Conservation (phyloP, 2,113 vertebrate genomes). For the Melanerpes aurifrons region DNA sequence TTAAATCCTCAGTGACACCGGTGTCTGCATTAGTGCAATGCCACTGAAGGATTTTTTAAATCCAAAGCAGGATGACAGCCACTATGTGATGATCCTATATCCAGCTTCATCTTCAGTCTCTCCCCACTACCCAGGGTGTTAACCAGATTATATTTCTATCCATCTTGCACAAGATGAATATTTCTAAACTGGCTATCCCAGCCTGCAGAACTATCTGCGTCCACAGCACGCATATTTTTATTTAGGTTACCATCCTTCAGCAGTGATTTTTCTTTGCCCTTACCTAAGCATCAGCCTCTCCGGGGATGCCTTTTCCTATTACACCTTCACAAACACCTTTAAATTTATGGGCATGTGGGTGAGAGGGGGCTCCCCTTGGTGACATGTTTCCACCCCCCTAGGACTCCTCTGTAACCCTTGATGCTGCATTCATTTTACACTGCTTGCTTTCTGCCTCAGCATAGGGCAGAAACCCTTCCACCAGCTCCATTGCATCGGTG, state of each 20-base stretch:
- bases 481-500: not conserved
- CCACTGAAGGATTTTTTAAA: constrained; percentile 21
- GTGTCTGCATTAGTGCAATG: constrained; percentile 1
- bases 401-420: not conserved
- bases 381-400: not conserved
- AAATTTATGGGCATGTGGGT: not conserved
- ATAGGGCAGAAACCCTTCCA: not conserved
- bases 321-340: constrained; percentile 13
- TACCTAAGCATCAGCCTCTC: constrained; percentile 34
- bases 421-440: not conserved
- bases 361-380: not conserved
- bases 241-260: constrained; percentile 41
- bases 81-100: constrained; percentile 42
- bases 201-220: constrained; percentile 64
- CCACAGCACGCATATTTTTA: constrained; percentile 65
- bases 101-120: constrained; percentile 60
- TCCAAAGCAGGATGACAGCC: constrained; percentile 30
- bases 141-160: constrained; percentile 76
- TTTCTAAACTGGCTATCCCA: constrained; percentile 65
- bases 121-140: constrained; percentile 70
- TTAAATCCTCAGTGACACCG: not conserved
- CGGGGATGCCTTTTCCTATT: not conserved
- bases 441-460: not conserved
- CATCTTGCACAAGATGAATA: constrained; percentile 51
- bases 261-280: constrained; percentile 28